phyloP scores from a whole-genome alignment of 2,797 vertebrate species.

The Anolis apletophallus region DNA sequence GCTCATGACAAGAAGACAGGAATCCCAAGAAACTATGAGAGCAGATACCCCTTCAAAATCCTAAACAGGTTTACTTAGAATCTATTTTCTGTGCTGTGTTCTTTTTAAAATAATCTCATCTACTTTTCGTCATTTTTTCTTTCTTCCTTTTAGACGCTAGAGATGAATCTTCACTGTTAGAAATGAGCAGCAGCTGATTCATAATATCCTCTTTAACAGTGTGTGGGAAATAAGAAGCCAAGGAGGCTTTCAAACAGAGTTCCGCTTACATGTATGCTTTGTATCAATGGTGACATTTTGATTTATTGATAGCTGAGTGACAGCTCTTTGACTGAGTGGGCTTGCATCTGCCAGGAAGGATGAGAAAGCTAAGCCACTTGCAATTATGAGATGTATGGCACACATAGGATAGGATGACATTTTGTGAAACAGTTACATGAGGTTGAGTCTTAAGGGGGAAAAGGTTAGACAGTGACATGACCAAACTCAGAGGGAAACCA shows the following conservation, averaged over 20 bases:
- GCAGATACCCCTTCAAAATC: background rate
- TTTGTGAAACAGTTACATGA: constrained; percentile 11
- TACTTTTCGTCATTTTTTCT: constrained; percentile 42
- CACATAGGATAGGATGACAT: background rate
- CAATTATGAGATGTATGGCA: background rate
- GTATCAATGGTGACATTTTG: constrained; percentile 35
- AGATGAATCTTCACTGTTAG: constrained; percentile 12
- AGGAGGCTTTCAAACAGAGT: constrained; percentile 28
- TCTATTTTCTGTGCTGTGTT: background rate
- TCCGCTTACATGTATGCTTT: constrained; percentile 48
- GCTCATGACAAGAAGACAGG: background rate
- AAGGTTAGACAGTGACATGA: constrained; percentile 5
- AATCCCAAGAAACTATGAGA: no score
- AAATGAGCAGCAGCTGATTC: constrained; percentile 28
- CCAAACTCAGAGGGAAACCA: background rate
- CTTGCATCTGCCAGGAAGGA: constrained; percentile 48
- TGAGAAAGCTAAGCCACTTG: constrained; percentile 34
- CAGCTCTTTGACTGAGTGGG: constrained; percentile 34
- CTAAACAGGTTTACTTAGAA: background rate
- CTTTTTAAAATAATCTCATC: constrained; percentile 22
- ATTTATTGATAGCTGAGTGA: constrained; percentile 33
- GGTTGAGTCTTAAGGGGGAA: constrained; percentile 9
- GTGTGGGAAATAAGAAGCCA: constrained; percentile 12
- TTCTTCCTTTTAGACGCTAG: constrained; percentile 18
- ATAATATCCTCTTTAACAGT: constrained; percentile 43